Percentiles rank a stretch among this genome's conserved stretches.
phyloP scores from a whole-genome alignment of 1,140 invertebrate genomes.

The Trichomalopsis sarcophagae region DNA sequence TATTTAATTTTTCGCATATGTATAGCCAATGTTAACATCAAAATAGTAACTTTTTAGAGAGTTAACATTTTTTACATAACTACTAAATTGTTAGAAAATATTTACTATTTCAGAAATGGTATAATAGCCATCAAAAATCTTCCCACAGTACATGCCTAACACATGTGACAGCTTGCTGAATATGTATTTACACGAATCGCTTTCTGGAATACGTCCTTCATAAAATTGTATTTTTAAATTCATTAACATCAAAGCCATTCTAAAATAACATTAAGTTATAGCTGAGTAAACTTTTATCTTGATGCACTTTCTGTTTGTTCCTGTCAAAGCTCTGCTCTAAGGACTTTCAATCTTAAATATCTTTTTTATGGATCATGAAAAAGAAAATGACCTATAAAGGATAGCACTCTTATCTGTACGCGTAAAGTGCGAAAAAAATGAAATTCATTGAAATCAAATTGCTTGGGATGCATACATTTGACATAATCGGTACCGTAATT shows the following conservation, averaged over 20 bases:
- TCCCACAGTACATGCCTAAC: constrained; percentile 61
- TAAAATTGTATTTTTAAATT: constrained; percentile 63
- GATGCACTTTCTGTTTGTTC: constrained; percentile 16
- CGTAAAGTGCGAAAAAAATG: constrained; percentile 37
- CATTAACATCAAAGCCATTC: constrained; percentile 52
- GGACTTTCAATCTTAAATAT: constrained; percentile 25
- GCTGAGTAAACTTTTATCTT: constrained; percentile 7
- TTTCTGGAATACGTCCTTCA: constrained; percentile 66
- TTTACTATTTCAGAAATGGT: constrained; percentile 3
- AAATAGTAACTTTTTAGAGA: neutral
- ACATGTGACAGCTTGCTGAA: constrained; percentile 57
- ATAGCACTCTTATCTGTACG: constrained; percentile 40
- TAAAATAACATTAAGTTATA: constrained; percentile 47
- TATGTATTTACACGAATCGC: constrained; percentile 61
- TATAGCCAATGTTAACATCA: constrained; percentile 22
- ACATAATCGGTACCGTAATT: constrained; percentile 47
- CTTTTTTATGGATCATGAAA: constrained; percentile 25
- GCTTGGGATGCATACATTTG: constrained; percentile 38
- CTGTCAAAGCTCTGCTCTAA: constrained; percentile 35
- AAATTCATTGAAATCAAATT: constrained; percentile 34
- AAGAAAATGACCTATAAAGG: constrained; percentile 8
- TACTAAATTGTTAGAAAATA: neutral
- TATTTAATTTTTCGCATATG: neutral
- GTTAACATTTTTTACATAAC: constrained; percentile 28
- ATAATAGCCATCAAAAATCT: constrained; percentile 38